Conservation (phyloP, 2,113 vertebrate genomes). For the Corydoras sp. region DNA sequence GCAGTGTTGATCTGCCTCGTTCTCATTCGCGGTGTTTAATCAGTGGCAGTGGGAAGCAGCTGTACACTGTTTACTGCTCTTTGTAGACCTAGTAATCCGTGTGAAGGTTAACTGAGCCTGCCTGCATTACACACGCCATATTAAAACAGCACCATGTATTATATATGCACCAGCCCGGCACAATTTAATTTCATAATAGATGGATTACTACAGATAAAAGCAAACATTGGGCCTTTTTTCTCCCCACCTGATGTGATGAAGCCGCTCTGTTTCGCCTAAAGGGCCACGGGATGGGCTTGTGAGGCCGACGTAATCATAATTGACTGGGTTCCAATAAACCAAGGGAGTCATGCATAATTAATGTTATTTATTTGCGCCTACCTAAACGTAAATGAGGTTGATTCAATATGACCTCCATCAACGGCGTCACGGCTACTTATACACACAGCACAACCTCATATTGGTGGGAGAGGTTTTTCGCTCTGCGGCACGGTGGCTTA, state of each 20-base stretch:
- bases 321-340: slow-evolving; percentile 29
- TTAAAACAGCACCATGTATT: slow-evolving; percentile 26
- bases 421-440: slow-evolving; percentile 1
- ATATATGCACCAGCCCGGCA: slow-evolving; percentile 25
- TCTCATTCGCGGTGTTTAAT: slow-evolving; percentile 33
- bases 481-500: no score
- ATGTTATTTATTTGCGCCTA: slow-evolving; percentile 43
- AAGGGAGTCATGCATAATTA: slow-evolving; percentile 31
- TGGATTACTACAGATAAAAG: slow-evolving; percentile 35
- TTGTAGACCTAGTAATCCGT: slow-evolving; percentile 35
- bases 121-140: slow-evolving; percentile 17
- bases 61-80: slow-evolving; percentile 19
- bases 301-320: slow-evolving; percentile 19
- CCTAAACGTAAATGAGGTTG: slow-evolving; percentile 22
- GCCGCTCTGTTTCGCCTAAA: neutral
- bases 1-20: no score
- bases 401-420: slow-evolving; percentile 34
- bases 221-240: slow-evolving; percentile 23
- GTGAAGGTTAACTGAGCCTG: slow-evolving; percentile 37
- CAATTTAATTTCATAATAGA: slow-evolving; percentile 41
- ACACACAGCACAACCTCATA: slow-evolving; percentile 3
- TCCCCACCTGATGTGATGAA: neutral
- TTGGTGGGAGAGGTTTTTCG: slow-evolving; percentile 25
- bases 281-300: neutral
- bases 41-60: slow-evolving; percentile 24